A percentile compares a stretch with the other conserved stretches of the same genome.
Evolutionary conservation across 2,113 vertebrate genomes (phyloP).

Genomic region (Ailurus styani): DNA sequence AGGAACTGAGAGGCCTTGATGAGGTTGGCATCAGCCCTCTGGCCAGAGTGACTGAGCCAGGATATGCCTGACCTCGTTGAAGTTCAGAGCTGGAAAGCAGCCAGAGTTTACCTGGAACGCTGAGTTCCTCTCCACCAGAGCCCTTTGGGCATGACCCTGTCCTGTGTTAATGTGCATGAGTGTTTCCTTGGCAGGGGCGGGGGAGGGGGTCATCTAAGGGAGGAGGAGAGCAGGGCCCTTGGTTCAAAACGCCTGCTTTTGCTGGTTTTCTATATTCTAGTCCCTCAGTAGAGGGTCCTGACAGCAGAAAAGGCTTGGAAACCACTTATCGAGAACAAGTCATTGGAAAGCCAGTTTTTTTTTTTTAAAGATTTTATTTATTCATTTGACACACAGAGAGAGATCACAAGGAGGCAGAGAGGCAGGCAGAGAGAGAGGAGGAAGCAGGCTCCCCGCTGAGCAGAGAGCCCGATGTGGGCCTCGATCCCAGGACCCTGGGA

Average conservation of each 20-base stretch:
- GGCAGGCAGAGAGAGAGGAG: no score
- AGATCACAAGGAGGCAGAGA: no score
- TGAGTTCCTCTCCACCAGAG: neutral
- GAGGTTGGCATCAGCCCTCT: neutral
- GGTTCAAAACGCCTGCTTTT: neutral
- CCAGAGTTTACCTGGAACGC: neutral
- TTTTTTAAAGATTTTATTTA: no score
- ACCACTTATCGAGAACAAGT: neutral
- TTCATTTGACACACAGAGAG: no score
- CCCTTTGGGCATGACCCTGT: neutral
- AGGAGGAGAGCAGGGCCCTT: neutral
- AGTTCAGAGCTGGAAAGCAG: neutral
- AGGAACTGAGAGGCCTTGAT: neutral
- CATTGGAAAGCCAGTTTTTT: neutral
- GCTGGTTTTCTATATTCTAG: neutral
- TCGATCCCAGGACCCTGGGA: no score
- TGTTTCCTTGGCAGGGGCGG: neutral
- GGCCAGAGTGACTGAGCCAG: neutral
- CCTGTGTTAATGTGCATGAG: neutral
- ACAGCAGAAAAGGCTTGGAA: neutral
- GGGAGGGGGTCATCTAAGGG: rapidly evolving
- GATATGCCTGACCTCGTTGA: rapidly evolving
- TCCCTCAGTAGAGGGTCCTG: neutral
- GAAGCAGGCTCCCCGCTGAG: no score
- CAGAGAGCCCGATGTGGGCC: no score